phyloP scores from a whole-genome alignment of 2,113 vertebrate species.

The Varanus komodoensis region DNA sequence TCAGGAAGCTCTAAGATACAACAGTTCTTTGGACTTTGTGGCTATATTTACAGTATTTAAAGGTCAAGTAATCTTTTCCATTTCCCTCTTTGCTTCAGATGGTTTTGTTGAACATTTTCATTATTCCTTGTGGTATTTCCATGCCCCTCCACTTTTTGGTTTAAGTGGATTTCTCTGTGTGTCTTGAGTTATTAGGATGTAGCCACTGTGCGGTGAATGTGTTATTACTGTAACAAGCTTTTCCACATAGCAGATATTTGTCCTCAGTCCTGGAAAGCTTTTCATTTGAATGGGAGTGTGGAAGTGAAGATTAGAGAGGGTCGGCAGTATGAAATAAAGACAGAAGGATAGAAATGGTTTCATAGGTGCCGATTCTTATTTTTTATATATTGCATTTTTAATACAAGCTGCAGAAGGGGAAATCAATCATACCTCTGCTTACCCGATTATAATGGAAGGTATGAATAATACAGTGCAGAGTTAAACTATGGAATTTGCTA shows the following conservation, averaged over 20 bases:
- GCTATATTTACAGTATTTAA: constrained; percentile 70
- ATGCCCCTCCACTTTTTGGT: constrained; percentile 43
- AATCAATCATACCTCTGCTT: background rate
- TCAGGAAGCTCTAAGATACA: constrained; percentile 56
- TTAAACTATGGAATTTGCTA: too few species aligned
- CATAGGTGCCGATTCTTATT: background rate
- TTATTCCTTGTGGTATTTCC: constrained; percentile 39
- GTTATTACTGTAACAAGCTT: constrained; percentile 62
- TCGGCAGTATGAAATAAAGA: constrained; percentile 44
- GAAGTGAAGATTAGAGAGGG: constrained; percentile 39
- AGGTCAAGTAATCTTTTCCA: constrained; percentile 69
- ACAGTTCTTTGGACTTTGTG: constrained; percentile 48
- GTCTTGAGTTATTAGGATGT: constrained; percentile 59
- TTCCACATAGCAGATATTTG: constrained; percentile 46
- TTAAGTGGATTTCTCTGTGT: constrained; percentile 63
- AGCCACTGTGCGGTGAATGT: constrained; percentile 51
- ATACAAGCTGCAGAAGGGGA: background rate
- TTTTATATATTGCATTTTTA: background rate
- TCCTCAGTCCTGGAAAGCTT: constrained; percentile 49
- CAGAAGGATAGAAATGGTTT: background rate
- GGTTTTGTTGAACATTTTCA: constrained; percentile 57
- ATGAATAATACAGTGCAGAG: background rate
- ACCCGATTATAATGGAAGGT: background rate
- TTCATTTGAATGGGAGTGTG: constrained; percentile 41
- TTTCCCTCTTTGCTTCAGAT: constrained; percentile 55